These are phyloP conservation scores for Bufo bufo DNA, from an alignment of 2,113 vertebrate species.

Conservation along the genomic window DNA sequence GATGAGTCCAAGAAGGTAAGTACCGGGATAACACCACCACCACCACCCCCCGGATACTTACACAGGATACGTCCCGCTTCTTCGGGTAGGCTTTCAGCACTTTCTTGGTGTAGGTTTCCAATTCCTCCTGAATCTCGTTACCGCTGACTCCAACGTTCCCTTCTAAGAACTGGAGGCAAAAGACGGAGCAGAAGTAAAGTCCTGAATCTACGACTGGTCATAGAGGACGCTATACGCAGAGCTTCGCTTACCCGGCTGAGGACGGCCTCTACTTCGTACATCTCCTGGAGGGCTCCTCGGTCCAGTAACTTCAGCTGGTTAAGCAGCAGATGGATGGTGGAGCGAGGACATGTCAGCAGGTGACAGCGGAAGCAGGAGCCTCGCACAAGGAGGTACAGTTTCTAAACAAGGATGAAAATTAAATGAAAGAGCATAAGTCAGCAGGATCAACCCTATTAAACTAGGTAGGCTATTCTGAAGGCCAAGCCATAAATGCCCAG, in stretches of 20 bases:
- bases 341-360: constrained; percentile 81
- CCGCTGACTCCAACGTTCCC: constrained; percentile 73
- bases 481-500: no score
- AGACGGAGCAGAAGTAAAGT: neutral
- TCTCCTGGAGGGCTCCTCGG: constrained; percentile 80
- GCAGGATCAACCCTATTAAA: no score
- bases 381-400: constrained; percentile 84
- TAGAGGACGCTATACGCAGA: neutral
- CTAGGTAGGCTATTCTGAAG: no score
- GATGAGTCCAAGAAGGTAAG: no score
- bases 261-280: constrained; percentile 79
- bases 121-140: constrained; percentile 77
- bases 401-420: constrained; percentile 64
- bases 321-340: constrained; percentile 83
- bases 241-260: constrained; percentile 77
- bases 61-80: constrained; percentile 62
- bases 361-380: constrained; percentile 89
- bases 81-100: constrained; percentile 68
- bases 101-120: constrained; percentile 72
- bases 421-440: no score
- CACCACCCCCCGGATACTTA: constrained; percentile 61
- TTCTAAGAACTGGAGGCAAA: constrained; percentile 78
- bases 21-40: no score
- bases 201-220: neutral
- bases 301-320: constrained; percentile 86